Conservation (phyloP, 2,797 vertebrate species). For the Pseudopleuronectes americanus region DNA sequence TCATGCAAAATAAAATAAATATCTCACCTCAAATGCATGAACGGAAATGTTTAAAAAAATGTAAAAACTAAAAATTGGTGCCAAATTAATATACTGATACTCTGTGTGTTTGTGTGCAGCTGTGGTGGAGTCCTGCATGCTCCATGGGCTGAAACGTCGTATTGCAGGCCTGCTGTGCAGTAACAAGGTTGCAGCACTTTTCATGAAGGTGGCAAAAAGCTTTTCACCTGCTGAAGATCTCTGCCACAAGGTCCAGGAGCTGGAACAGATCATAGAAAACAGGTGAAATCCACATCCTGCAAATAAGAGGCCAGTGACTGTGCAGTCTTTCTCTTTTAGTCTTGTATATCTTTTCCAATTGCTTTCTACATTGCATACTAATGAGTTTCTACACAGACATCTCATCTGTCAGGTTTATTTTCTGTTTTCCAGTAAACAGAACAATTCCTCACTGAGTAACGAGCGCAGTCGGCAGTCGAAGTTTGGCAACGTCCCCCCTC, state of each 20-base stretch:
- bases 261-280: conserved; percentile 94
- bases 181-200: conserved; percentile 96
- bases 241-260: conserved; percentile 93
- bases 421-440: conserved; percentile 82
- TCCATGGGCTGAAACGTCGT: conserved; percentile 91
- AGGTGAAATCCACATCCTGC: conserved; percentile 80
- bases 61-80: conserved; percentile 8
- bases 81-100: no score
- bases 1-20: background rate
- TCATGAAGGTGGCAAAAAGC: conserved; percentile 95
- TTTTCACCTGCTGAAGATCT: conserved; percentile 93
- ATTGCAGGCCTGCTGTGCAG: conserved; percentile 96
- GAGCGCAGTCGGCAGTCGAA: conserved; percentile 87
- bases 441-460: conserved; percentile 85
- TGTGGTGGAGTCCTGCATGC: conserved; percentile 93
- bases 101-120: conserved; percentile 79
- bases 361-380: background rate
- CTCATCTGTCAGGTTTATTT: conserved; percentile 13
- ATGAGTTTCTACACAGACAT: background rate
- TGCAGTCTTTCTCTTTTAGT: background rate
- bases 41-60: background rate
- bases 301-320: background rate
- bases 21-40: background rate
- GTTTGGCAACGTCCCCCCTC: conserved; percentile 89
- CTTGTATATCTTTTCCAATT: background rate